Base-by-base conservation (phyloP, 2,888 invertebrate genomes). In the Zonitis immaculata region DNA sequence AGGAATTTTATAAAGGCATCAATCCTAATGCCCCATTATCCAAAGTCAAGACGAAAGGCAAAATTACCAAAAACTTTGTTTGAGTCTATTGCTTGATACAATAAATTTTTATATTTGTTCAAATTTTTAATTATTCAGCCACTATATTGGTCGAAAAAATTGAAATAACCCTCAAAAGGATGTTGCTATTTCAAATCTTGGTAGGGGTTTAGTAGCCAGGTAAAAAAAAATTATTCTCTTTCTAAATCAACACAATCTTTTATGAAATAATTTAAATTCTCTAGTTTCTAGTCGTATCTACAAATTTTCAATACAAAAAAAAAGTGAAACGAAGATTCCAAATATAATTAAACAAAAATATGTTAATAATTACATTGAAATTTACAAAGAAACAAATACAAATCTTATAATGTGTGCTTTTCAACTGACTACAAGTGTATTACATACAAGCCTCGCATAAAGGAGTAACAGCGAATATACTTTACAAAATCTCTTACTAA, bases 1-100 rank as follows among this genome's bases (percentile, higher is more conserved):
- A 96, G 77, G 81, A 87, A 60, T 99, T 99, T 80, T 99, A 99
- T 74, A 91, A 91, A 76, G 94, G 94, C 28, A 87, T 88, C 64
- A 99, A 99, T 80, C 94, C 95, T 0, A 85, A 85, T 69, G 92
- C 89, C 5, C 91, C 92, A 5, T 78, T 82, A 52, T 74, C 80
- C 16, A 89, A 88, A 75, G 78, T 79, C 5, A 88, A 86, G 74
- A 78, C 76, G 54, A 78, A 79, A 64, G 60, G 59, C 0, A 62
- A 64, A 54, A 58, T 48, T 26, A 14, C 14, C 7, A 32, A 18
- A 8, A n/a, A n/a, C n/a, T n/a, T n/a, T n/a, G n/a, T n/a, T n/a
- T n/a, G n/a, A n/a, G n/a, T n/a, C n/a, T n/a, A n/a, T n/a, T n/a
- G n/a, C n/a, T n/a, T n/a, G n/a, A n/a, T n/a, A n/a, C n/a, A n/a